Base-by-base conservation (phyloP, 1,140 invertebrate genomes). In the Macrosteles quadrilineatus region DNA sequence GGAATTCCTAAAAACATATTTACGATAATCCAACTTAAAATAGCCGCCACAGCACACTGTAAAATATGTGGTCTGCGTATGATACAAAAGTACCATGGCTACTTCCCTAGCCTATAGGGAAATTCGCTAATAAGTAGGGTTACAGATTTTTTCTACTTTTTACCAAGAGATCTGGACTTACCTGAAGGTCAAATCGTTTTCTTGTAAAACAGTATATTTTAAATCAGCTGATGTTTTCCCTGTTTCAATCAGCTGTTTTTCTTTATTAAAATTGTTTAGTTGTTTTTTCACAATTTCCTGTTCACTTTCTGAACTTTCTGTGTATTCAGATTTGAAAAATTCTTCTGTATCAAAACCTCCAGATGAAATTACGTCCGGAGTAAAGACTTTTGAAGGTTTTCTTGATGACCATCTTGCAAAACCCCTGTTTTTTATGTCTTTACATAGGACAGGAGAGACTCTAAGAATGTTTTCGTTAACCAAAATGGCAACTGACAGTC, bases 321-420 rank as follows among this genome's bases (percentile, higher is more conserved):
- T 50, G 47, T 21, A 50, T 50, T 50, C 47, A 19, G 47, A 50
- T 19, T 50, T 50, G 21, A 50, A 50, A 50, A 50, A 50, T 19
- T 50, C 47, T 19, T 50, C 47, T 19, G 47, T 50, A n/a, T 50
- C 47, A 50, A 50, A 17, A n/a, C 47, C 47, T 19, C 14, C 47
- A 17, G 47, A 50, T 50, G 6, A 6, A 50, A 50, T 6, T 50
- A 9, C n/a, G 3, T 50, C 47, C n/a, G 6, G 14, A 19, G 6
- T 50, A 11, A 50, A 19, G 21, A 50, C 47, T n/a, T 50, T 50
- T 50, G n/a, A 50, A n/a, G 47, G 47, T 19, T 50, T 50, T 50
- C 47, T 50, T 19, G 47, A 17, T 9, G 47, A 11, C 6, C 6
- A 50, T 50, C 47, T 50, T 50, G 47, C 6, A 21, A 50, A 50